phyloP scores from a whole-genome alignment of 2,797 vertebrate genomes.

The Rallus crepitans region DNA sequence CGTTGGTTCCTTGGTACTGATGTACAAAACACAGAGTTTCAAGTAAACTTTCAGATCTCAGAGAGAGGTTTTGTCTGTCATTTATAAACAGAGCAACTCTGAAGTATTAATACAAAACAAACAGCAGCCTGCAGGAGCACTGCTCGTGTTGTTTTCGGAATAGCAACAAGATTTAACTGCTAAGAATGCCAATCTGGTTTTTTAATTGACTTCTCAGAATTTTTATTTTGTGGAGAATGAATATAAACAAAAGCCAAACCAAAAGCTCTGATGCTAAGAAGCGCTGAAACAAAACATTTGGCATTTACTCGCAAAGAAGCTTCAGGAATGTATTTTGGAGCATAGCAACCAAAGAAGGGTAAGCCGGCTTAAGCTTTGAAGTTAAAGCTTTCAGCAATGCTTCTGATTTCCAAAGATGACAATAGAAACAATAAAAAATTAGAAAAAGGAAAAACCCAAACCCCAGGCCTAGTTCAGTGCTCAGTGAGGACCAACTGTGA shows the following conservation, averaged over 20 bases:
- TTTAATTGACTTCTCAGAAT: slow-evolving; percentile 53
- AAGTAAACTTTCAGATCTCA: neutral
- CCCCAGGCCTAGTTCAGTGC: neutral
- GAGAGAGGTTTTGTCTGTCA: neutral
- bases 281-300: neutral
- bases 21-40: neutral
- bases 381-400: slow-evolving; percentile 37
- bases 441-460: neutral
- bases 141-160: neutral
- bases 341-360: slow-evolving; percentile 12
- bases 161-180: neutral
- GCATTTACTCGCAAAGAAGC: slow-evolving; percentile 17
- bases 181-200: neutral
- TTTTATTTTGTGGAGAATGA: neutral
- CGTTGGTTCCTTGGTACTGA: neutral
- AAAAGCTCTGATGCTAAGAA: neutral
- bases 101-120: neutral
- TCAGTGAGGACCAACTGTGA: neutral
- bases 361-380: slow-evolving; percentile 48
- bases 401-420: slow-evolving; percentile 25
- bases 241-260: slow-evolving; percentile 14
- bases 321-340: slow-evolving; percentile 18
- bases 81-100: neutral
- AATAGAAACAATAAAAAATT: slow-evolving; percentile 16
- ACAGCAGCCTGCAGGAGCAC: neutral